A percentile compares a stretch with the other conserved stretches of the same genome.
Evolutionary conservation across 1,140 invertebrate species (phyloP).

Genomic region (Adoxophyes honmai): DNA sequence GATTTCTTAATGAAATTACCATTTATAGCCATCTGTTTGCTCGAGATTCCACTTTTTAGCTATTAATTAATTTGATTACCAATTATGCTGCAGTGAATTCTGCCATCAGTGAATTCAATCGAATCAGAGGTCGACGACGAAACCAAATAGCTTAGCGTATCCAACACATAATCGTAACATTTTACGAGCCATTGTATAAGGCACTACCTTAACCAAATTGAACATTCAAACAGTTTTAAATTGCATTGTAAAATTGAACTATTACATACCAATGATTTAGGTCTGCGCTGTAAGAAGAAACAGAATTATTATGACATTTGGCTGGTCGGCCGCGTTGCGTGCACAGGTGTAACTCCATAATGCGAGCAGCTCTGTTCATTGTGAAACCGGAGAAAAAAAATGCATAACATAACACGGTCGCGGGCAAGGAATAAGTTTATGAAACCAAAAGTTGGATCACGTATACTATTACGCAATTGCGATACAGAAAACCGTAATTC

Average conservation of each 20-base stretch:
- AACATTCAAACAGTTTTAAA: not conserved
- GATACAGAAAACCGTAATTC: constrained; percentile 2
- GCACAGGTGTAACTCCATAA: constrained; percentile 6
- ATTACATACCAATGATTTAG: too few relatives aligned
- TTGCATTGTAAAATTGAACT: too few relatives aligned
- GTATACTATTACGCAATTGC: not conserved
- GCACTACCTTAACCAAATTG: constrained; percentile 18
- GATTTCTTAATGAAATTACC: too few relatives aligned
- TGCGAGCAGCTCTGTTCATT: constrained; percentile 21
- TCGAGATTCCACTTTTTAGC: too few relatives aligned
- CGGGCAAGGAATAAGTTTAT: not conserved
- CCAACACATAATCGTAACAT: constrained; percentile 29
- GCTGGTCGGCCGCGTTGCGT: not conserved
- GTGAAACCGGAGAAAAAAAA: constrained; percentile 35
- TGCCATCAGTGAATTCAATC: not conserved
- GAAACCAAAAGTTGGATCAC: constrained; percentile 8
- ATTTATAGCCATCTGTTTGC: too few relatives aligned
- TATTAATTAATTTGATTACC: not conserved
- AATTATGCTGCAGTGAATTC: not conserved
- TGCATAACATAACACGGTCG: constrained; percentile 33
- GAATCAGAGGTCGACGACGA: constrained; percentile 28
- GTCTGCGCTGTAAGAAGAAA: not conserved
- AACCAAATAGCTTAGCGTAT: constrained; percentile 31
- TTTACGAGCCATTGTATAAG: constrained; percentile 43
- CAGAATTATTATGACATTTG: constrained; percentile 6